Conservation (phyloP, 2,797 vertebrate genomes). For the Craterocephalus amniculus region DNA sequence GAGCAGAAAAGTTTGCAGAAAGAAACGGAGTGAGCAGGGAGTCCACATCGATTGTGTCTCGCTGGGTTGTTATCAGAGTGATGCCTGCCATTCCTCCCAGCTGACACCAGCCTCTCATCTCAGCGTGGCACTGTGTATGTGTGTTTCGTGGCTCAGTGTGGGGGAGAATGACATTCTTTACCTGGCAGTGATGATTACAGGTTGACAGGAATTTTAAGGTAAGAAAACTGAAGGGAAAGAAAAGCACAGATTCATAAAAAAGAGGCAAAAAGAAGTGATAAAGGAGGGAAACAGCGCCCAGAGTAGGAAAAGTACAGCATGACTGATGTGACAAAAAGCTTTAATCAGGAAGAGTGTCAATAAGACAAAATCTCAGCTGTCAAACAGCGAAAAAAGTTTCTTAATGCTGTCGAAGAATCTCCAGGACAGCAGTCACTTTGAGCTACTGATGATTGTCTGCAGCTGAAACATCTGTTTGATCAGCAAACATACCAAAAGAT, state of each 20-base stretch:
- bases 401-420: slow-evolving; percentile 2
- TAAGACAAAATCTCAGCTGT: slow-evolving; percentile 20
- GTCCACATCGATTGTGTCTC: slow-evolving; percentile 14
- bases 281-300: background rate
- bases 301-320: background rate
- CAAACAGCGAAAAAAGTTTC: slow-evolving; percentile 5
- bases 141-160: slow-evolving; percentile 14
- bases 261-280: background rate
- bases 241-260: background rate
- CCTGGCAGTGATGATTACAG: slow-evolving; percentile 58
- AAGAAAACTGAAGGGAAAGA: slow-evolving; percentile 19
- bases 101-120: slow-evolving; percentile 42
- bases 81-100: slow-evolving; percentile 50
- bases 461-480: background rate
- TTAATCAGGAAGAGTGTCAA: slow-evolving; percentile 22
- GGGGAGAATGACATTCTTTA: slow-evolving; percentile 35
- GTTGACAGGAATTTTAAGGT: slow-evolving; percentile 43
- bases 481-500: background rate
- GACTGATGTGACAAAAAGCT: slow-evolving; percentile 13
- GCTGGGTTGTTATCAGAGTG: slow-evolving; percentile 38
- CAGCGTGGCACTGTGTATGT: background rate
- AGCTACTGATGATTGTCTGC: background rate
- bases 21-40: background rate
- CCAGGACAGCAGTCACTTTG: background rate
- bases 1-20: slow-evolving; percentile 4